Evolutionary conservation across 2,888 invertebrate genomes (phyloP).

Genomic region (Mayetiola destructor): DNA sequence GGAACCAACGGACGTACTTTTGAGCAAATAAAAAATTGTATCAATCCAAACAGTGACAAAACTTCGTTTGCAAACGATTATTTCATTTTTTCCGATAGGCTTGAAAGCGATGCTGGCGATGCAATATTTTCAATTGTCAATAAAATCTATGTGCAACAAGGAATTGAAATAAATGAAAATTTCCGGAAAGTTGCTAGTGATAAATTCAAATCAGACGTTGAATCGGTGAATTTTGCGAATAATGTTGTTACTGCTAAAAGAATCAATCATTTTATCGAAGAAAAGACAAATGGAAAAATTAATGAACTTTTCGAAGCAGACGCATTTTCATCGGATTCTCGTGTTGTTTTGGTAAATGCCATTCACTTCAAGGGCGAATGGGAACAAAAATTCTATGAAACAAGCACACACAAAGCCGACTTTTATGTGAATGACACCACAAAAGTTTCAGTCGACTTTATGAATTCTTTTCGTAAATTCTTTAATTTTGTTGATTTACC

Average conservation of each 20-base stretch:
- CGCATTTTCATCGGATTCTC: constrained; percentile 38
- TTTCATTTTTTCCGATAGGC: not conserved
- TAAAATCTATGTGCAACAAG: constrained; percentile 46
- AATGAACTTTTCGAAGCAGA: constrained; percentile 48
- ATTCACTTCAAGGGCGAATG: constrained; percentile 68
- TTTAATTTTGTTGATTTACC: constrained; percentile 32
- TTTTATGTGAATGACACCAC: constrained; percentile 45
- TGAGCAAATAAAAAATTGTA: not conserved
- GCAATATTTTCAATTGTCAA: constrained; percentile 46
- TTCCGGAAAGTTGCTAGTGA: constrained; percentile 42
- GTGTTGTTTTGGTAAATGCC: constrained; percentile 58
- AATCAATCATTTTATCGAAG: constrained; percentile 62
- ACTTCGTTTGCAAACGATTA: not conserved
- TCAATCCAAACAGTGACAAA: not conserved
- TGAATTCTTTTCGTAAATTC: constrained; percentile 41
- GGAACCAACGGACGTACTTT: constrained; percentile 43
- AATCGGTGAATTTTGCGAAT: constrained; percentile 43
- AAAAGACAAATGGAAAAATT: constrained; percentile 61
- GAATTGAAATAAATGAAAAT: constrained; percentile 37
- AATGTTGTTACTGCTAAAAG: constrained; percentile 34
- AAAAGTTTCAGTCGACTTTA: constrained; percentile 47
- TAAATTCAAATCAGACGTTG: constrained; percentile 45
- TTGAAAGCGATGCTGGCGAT: constrained; percentile 22
- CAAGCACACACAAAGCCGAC: constrained; percentile 40
- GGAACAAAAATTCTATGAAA: constrained; percentile 42